A percentile compares a stretch with the other conserved stretches of the same genome.
These are phyloP conservation scores for Xiphophorus hellerii DNA, from an alignment of 2,113 vertebrate species.

Conservation along the genomic window DNA sequence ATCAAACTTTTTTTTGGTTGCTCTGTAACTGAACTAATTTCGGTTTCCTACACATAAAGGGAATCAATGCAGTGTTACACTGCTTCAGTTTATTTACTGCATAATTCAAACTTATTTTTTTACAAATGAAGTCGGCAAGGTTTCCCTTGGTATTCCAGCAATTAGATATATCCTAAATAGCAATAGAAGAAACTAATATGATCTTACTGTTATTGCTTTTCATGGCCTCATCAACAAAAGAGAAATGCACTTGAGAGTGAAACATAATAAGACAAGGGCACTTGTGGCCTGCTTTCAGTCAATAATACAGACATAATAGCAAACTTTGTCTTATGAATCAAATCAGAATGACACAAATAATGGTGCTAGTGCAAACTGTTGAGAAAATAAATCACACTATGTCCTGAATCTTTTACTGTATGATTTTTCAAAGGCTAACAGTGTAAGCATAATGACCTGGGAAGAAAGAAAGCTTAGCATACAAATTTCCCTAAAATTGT, in stretches of 20 bases:
- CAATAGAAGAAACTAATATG: constrained; percentile 60
- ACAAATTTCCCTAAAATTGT: neutral
- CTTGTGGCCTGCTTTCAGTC: constrained; percentile 64
- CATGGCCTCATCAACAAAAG: constrained; percentile 67
- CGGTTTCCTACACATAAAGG: constrained; percentile 8
- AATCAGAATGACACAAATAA: constrained; percentile 56
- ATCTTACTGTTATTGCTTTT: constrained; percentile 73
- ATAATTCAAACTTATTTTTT: constrained; percentile 49
- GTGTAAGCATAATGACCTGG: constrained; percentile 17
- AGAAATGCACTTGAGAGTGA: constrained; percentile 60
- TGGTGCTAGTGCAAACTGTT: constrained; percentile 47
- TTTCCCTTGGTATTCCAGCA: constrained; percentile 57
- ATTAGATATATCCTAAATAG: constrained; percentile 61
- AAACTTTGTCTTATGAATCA: constrained; percentile 65
- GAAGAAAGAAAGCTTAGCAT: neutral
- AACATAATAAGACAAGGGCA: constrained; percentile 64
- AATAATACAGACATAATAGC: constrained; percentile 67
- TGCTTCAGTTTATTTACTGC: constrained; percentile 37
- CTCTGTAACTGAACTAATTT: neutral
- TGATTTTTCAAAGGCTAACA: constrained; percentile 44
- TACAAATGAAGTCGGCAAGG: constrained; percentile 53
- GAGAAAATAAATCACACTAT: constrained; percentile 40
- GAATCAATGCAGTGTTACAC: neutral
- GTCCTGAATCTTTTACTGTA: constrained; percentile 25
- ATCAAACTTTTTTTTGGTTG: neutral